Evolutionary conservation across 1,140 invertebrate genomes (phyloP).

Genomic region (Heliothis virescens): DNA sequence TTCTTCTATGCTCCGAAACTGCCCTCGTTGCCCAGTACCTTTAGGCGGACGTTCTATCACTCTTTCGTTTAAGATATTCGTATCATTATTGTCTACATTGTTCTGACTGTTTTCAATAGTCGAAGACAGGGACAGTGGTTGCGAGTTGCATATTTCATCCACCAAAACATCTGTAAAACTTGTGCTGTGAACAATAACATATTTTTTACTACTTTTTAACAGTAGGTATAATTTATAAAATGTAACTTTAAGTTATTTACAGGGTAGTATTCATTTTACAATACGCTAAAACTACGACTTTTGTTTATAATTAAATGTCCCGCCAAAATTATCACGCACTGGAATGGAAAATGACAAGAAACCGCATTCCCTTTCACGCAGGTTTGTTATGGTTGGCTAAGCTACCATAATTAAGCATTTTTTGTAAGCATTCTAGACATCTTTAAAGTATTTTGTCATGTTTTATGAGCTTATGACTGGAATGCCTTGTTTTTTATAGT

Average conservation of each 20-base stretch:
- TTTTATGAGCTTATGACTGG: too few species aligned
- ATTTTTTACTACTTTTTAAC: too few species aligned
- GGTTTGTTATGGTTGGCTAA: too few species aligned
- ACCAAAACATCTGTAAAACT: conserved; percentile 73
- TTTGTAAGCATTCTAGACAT: too few species aligned
- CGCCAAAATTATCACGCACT: conserved; percentile 1
- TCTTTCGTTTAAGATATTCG: background rate
- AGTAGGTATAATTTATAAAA: background rate
- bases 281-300: background rate
- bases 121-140: conserved; percentile 74
- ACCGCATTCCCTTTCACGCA: background rate
- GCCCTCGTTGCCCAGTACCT: conserved; percentile 70
- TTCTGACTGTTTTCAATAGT: conserved; percentile 38
- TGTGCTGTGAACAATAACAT: conserved; percentile 53
- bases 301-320: background rate
- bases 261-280: conserved; percentile 21
- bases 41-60: conserved; percentile 61
- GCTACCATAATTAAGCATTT: too few species aligned
- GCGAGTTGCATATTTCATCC: conserved; percentile 71
- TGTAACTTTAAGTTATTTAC: background rate
- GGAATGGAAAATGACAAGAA: background rate
- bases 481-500: too few species aligned
- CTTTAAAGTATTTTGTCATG: too few species aligned
- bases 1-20: conserved; percentile 79
- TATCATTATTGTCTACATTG: background rate